Conservation (phyloP, 2,888 invertebrate genomes). For the Abrostola triplasia region DNA sequence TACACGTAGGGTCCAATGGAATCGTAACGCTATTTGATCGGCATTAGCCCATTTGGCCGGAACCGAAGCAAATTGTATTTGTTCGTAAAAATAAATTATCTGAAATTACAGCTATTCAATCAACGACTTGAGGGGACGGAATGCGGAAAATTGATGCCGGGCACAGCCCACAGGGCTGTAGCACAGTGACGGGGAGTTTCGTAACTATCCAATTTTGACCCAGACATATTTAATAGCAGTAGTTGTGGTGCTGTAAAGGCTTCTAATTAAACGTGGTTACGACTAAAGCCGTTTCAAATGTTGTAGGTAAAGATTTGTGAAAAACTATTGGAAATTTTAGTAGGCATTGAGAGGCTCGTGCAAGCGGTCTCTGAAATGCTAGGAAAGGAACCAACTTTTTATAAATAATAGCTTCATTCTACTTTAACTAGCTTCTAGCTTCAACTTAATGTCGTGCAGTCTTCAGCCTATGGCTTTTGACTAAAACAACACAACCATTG, state of each 20-base stretch:
- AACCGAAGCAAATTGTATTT: slow-evolving; percentile 44
- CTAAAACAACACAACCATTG: too few species aligned
- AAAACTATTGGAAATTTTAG: background rate
- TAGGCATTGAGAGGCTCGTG: too few species aligned
- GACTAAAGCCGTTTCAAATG: background rate
- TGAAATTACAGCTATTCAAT: slow-evolving; percentile 44
- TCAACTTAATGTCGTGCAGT: too few species aligned
- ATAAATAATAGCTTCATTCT: too few species aligned
- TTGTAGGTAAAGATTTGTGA: background rate
- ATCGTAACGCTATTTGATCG: slow-evolving; percentile 28
- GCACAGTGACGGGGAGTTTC: slow-evolving; percentile 7
- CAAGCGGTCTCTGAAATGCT: too few species aligned
- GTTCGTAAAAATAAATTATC: slow-evolving; percentile 39
- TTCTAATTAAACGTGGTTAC: background rate
- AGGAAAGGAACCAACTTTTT: too few species aligned
- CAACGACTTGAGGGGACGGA: slow-evolving; percentile 19
- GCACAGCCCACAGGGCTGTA: slow-evolving; percentile 27
- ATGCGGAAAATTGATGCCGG: slow-evolving; percentile 33
- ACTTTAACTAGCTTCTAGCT: too few species aligned
- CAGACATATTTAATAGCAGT: background rate
- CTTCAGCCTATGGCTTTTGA: too few species aligned
- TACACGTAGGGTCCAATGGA: slow-evolving; percentile 9
- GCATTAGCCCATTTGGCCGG: slow-evolving; percentile 29
- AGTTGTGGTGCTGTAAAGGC: background rate
- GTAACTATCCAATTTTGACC: background rate